Percentiles rank a stretch among this genome's conserved stretches.
Evolutionary conservation across 2,113 vertebrate species (phyloP).

Genomic region (Calonectris borealis): DNA sequence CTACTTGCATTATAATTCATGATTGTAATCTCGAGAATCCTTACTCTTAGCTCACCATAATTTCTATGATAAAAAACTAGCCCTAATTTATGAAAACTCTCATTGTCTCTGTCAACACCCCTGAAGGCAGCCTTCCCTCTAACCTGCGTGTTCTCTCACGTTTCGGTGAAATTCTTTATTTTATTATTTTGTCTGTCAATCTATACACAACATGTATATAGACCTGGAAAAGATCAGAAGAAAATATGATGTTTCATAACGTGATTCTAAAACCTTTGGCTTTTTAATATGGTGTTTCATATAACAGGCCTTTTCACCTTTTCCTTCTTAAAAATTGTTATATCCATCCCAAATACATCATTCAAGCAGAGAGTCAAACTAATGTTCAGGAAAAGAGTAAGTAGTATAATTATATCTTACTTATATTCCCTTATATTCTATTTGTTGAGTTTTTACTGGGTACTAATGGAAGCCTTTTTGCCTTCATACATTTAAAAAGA

Average conservation of each 20-base stretch:
- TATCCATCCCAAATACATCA: background rate
- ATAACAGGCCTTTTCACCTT: background rate
- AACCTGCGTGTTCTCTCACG: background rate
- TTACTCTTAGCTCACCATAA: background rate
- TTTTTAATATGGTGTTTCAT: background rate
- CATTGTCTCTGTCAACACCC: background rate
- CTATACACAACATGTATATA: too few relatives aligned
- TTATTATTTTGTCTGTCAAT: background rate
- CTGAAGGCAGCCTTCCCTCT: background rate
- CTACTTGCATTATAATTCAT: background rate
- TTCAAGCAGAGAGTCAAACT: background rate
- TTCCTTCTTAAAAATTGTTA: background rate
- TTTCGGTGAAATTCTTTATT: background rate
- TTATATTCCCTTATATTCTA: background rate
- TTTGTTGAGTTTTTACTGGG: background rate
- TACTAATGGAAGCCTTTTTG: background rate
- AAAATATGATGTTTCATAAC: background rate
- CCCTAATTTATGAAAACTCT: background rate
- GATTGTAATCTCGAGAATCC: background rate
- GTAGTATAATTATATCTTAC: background rate
- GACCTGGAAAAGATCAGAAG: background rate
- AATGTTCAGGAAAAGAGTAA: background rate
- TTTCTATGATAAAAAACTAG: background rate
- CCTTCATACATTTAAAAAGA: background rate
- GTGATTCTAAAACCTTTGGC: background rate